Evolutionary conservation across 2,797 vertebrate genomes (phyloP), one percentile per base, ranked within the genome.

Genomic region (Tenualosa thibaudeaui): DNA sequence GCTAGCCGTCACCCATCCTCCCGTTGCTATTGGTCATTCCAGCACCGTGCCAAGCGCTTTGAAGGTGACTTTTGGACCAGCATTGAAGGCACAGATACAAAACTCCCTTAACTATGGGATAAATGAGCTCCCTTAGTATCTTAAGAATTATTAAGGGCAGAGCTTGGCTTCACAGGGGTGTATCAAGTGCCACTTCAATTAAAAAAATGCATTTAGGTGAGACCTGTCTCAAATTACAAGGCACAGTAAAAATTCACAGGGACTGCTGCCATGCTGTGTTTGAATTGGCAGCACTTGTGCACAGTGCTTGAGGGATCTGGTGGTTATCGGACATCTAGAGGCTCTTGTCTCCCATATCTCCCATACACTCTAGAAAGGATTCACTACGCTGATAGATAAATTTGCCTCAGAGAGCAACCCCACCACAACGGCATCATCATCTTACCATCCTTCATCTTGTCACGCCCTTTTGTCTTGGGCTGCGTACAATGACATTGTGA

Each of bases 311-410:
- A 43, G 19, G 40, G 13, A 22, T 8, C 15, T 78, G 15, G 26
- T 78, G 6, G 71, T 22, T 78, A 78, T 78, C 71, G 15, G 71
- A 40, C 37, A 78, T 78, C 71, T 78, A 43, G 71, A 19, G 71
- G 71, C 37, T 78, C 71, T 46, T 5, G 40, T 81, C 81, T 49
- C 40, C 82, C 75, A 65, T 84, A 50, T 86, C 24, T 17, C 54
- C n/a, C n/a, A n/a, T 78, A 43, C 19, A 49, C 62, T 62, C 71
- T 7, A n/a, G 46, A 37, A 68, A 12, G 22, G 65, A 81, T 68
- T 49, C 68, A 75, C 24, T 8, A 40, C 19, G 22, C 71, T 78
- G 71, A 78, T 78, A 78, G 71, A 78, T 78, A 78, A 78, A 46
- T 78, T 19, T 78, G 22, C 71, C 40, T 78, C 17, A 43, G 58